Conservation (phyloP, 92 coral and sea anemone genomes). For the Porites evermanni region DNA sequence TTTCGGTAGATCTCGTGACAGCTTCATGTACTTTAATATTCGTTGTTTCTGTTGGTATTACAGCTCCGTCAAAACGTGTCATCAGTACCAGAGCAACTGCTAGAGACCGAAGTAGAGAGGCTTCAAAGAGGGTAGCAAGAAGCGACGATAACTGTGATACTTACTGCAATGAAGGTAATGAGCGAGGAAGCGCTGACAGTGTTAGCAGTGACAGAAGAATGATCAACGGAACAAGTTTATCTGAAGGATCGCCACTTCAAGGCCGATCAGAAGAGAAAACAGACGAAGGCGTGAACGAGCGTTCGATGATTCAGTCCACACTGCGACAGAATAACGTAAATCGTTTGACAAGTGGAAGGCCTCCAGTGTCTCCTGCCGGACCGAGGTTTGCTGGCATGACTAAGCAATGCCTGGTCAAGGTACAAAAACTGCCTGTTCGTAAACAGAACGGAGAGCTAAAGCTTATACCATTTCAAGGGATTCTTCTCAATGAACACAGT, state of each 20-base stretch:
- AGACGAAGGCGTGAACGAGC: background rate
- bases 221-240: background rate
- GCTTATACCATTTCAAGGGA: background rate
- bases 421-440: constrained; percentile 4
- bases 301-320: background rate
- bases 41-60: background rate
- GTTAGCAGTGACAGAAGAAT: background rate
- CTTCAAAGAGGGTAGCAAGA: background rate
- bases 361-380: background rate
- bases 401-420: background rate
- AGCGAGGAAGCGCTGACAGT: background rate
- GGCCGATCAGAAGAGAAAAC: background rate
- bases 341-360: background rate
- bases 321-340: background rate
- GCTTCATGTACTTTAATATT: no score
- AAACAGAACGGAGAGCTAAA: background rate
- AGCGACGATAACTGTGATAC: background rate
- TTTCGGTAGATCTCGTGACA: no score
- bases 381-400: background rate
- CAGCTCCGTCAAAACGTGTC: background rate
- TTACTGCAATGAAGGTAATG: background rate
- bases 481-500: background rate
- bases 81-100: background rate
- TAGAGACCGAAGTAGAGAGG: background rate
- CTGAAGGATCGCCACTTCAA: background rate